These are phyloP conservation scores for Eutrigla gurnardus DNA, from an alignment of 2,797 vertebrate genomes.

Conservation along the genomic window DNA sequence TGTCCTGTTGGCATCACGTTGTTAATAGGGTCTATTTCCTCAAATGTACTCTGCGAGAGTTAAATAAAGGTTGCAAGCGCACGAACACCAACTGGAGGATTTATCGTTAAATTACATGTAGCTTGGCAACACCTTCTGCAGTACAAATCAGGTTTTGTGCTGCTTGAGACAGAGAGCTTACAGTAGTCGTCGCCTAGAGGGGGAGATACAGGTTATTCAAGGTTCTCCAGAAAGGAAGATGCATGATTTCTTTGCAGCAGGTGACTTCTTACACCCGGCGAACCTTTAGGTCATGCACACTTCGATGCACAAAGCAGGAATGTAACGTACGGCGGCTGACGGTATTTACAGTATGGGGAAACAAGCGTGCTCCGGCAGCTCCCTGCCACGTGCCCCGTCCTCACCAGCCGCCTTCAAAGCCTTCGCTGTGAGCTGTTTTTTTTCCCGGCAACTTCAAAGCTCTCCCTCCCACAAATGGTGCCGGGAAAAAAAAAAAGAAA, in stretches of 20 bases:
- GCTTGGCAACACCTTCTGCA: neutral
- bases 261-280: neutral
- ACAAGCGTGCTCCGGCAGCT: constrained; percentile 41
- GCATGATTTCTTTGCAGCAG: neutral
- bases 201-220: neutral
- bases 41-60: neutral
- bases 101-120: neutral
- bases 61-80: neutral
- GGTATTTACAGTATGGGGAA: constrained; percentile 67
- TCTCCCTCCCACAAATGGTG: constrained; percentile 62
- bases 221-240: neutral
- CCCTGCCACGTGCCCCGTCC: constrained; percentile 57
- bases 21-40: neutral
- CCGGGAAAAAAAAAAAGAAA: constrained; percentile 16
- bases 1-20: neutral
- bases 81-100: neutral
- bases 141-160: neutral
- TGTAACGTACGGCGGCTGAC: constrained; percentile 19
- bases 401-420: constrained; percentile 71
- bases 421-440: constrained; percentile 68
- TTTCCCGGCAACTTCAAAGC: constrained; percentile 76
- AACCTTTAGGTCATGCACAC: constrained; percentile 22
- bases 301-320: constrained; percentile 28
- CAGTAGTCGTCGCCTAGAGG: neutral
- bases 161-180: neutral